These are phyloP conservation scores for Trissoscelio sp. DNA, from an alignment of 2,888 invertebrate genomes.

Conservation along the genomic window DNA sequence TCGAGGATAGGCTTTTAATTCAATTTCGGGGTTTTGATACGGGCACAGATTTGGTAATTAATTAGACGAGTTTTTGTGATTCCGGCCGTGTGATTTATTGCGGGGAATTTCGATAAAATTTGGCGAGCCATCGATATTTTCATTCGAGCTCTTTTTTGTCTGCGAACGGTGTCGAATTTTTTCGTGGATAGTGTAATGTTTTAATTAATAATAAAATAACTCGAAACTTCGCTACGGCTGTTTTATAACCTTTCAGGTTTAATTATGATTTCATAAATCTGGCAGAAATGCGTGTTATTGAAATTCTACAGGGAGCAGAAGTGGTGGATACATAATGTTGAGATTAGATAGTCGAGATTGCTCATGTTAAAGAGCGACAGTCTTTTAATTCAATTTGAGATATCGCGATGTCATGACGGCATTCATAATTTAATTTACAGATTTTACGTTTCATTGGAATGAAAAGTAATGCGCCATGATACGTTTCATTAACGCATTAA, in stretches of 20 bases:
- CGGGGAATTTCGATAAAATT: constrained; percentile 26
- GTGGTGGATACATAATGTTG: constrained; percentile 42
- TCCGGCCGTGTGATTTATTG: constrained; percentile 21
- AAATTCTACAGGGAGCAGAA: constrained; percentile 24
- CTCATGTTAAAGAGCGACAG: constrained; percentile 20
- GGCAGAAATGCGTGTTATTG: constrained; percentile 26
- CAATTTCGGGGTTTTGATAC: constrained; percentile 48
- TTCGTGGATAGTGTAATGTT: constrained; percentile 4
- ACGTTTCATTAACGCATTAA: constrained; percentile 18
- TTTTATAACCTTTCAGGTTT: constrained; percentile 21
- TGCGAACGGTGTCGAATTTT: constrained; percentile 4
- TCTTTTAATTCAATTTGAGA: constrained; percentile 41
- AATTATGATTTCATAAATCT: constrained; percentile 42
- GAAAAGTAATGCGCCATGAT: neutral
- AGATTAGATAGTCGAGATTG: constrained; percentile 43
- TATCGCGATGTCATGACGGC: constrained; percentile 16
- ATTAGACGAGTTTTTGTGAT: constrained; percentile 41
- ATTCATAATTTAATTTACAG: constrained; percentile 32
- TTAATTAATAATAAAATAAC: constrained; percentile 36
- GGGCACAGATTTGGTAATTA: constrained; percentile 49
- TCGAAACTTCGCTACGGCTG: neutral
- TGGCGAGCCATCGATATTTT: neutral
- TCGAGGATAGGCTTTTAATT: constrained; percentile 53
- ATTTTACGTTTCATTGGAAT: constrained; percentile 25
- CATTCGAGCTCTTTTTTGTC: neutral